Base-by-base conservation (phyloP, 2,113 vertebrate species). In the Nymphicus hollandicus region DNA sequence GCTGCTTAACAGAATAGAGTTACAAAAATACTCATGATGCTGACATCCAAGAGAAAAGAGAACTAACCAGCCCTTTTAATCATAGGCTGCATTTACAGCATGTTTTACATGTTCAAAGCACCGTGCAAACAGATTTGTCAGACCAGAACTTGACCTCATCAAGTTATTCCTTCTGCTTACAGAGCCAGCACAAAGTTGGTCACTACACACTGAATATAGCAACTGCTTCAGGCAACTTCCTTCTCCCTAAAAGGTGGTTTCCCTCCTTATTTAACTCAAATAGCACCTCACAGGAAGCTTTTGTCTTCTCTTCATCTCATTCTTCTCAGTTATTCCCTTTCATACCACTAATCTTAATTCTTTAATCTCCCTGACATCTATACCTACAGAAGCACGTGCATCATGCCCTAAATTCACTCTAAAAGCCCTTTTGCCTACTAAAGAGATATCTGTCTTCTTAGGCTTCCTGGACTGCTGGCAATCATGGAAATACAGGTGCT, bases 41-140 rank as follows among this genome's bases (percentile, higher is more conserved):
- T 78, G 91, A 86, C 68, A 74, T 29, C 29, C 8, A 8, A 92
- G 73, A 93, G 58, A 91, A 91, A 88, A 82, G 81, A 79, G 82
- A 97, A 94, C 72, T 73, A 79, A 92, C 60, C 39, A 93, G 35
- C 39, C 89, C 69, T 79, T 89, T 92, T 71, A 83, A 81, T 74
- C 80, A 68, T 39, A 81, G 95, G 61, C 77, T 95, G 83, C 86
- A 92, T 93, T 95, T 95, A 91, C 9, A 66, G 88, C 92, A 86
- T 63, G 39, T 61, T 91, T 93, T 41, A 58, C 56, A 35, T 49
- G 69, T 91, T 91, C 83, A 74, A 79, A 92, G 89, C 52, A 50
- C 83, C 61, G 89, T 55, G 73, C 86, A 91, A 91, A 92, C 82
- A 91, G 83, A 93, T 92, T 41, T 86, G 55, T n/a, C 83, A 81